Base-by-base conservation (phyloP, 2,888 invertebrate species). In the Alcis repandata region DNA sequence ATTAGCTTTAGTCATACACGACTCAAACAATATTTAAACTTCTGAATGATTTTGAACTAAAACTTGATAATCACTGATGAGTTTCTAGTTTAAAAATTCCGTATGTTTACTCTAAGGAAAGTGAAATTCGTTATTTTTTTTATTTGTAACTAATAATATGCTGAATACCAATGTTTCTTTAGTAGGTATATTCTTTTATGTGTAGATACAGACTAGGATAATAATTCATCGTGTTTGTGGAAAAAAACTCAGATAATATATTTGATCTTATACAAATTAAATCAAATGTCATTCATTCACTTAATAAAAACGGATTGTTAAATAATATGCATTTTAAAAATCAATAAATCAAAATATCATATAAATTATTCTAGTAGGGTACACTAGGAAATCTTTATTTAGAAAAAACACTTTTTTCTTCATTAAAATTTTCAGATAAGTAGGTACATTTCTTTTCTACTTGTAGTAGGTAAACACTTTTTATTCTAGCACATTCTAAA, bases 261-360 rank as follows among this genome's bases (percentile, higher is more conserved):
- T 49, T 49, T 38, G 15, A 38, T 43, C 15, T 15, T 19, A 40
- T 20, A 48, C 32, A 7, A 54, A 15, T 53, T 22, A 41, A 58
- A 51, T 56, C 38, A 60, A 59, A 59, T 36, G 49, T 45, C 48
- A 59, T 49, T 27, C 27, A 32, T 20, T 27, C 27, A 32, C 22
- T 56, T 45, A 57, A 53, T 60, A 17, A 20, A 2, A 11, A 45
- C 4, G 33, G 45, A 57, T 43, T 59, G 17, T 22, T 46, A 41
- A 46, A 48, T 59, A 48, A 59, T 48, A 54, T 63, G 46, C 59
- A 48, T 54, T 54, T 52, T 54, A 59, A 63, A 63, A 54, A 48
- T 17, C 41, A 59, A 48, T 64, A 49, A 48, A 59, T 59, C 63
- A 64, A 49, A 46, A 32, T 52, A 40, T n/a, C 32, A 40, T 9